Conservation (phyloP, 2,113 vertebrate genomes). For the Rana temporaria region DNA sequence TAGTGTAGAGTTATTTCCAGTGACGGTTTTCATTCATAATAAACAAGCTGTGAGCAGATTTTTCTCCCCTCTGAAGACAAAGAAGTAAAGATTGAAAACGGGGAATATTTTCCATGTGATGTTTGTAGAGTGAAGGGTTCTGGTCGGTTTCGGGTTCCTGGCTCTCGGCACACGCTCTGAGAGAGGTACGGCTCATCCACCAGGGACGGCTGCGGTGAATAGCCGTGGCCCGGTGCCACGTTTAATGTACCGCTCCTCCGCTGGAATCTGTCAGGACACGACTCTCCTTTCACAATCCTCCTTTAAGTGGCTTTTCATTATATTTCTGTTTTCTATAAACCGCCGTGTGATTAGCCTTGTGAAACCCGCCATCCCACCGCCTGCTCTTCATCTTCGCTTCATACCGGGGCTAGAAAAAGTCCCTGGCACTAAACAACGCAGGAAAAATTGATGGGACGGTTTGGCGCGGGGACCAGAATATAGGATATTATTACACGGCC, state of each 20-base stretch:
- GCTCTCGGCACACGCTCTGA: background rate
- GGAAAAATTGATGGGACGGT: conserved; percentile 23
- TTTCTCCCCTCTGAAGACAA: background rate
- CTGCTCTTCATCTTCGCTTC: conserved; percentile 7
- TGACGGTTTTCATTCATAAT: too few species aligned
- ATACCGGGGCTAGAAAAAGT: conserved; percentile 14
- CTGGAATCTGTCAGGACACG: background rate
- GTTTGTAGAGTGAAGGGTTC: background rate
- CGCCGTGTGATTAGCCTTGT: conserved; percentile 6
- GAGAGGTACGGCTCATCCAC: background rate
- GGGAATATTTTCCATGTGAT: background rate
- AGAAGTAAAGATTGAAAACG: background rate
- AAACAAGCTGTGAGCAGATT: background rate
- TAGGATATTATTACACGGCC: conserved; percentile 33
- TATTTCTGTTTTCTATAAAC: background rate
- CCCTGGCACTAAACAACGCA: background rate
- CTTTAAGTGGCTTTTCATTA: background rate
- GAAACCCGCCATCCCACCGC: background rate
- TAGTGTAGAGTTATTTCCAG: too few species aligned
- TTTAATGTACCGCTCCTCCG: background rate
- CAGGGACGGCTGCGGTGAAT: background rate
- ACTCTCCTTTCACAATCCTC: background rate
- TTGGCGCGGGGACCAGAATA: background rate
- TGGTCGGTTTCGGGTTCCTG: background rate
- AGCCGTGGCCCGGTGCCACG: background rate